Conservation (phyloP, 2,797 vertebrate species). For the Cercopithecus petaurista region DNA sequence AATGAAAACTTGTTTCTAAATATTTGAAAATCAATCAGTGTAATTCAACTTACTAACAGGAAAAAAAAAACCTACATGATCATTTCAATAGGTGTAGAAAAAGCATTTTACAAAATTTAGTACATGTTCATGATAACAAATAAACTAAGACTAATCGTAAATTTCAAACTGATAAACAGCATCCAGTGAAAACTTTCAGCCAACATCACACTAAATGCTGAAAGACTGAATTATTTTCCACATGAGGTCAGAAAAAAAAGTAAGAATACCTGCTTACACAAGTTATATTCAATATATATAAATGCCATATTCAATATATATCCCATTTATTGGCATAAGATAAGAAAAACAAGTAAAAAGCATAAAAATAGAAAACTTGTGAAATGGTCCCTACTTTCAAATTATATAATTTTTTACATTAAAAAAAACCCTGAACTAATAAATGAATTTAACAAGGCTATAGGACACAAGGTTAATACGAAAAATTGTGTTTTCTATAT, state of each 20-base stretch:
- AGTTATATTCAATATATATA: not conserved
- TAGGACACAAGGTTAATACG: not conserved
- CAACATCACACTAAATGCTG: not conserved
- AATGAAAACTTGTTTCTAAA: not conserved
- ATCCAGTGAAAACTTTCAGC: not conserved
- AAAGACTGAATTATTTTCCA: not conserved
- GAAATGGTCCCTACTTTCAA: no score
- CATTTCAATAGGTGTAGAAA: not conserved
- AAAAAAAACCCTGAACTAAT: not conserved
- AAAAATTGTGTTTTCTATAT: not conserved
- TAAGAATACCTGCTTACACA: not conserved
- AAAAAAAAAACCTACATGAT: not conserved
- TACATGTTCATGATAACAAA: not conserved
- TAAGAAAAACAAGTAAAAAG: not conserved
- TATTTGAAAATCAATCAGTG: not conserved
- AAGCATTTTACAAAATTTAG: not conserved
- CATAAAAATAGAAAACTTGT: not conserved
- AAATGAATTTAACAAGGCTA: not conserved
- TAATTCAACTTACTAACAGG: not conserved
- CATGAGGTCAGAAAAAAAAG: not conserved
- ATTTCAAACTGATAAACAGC: not conserved
- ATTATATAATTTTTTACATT: not conserved
- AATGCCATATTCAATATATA: not conserved
- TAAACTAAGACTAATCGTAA: not conserved
- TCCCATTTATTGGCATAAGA: not conserved